Conservation (phyloP, 2,888 invertebrate species). For the Pelosia muscerda region DNA sequence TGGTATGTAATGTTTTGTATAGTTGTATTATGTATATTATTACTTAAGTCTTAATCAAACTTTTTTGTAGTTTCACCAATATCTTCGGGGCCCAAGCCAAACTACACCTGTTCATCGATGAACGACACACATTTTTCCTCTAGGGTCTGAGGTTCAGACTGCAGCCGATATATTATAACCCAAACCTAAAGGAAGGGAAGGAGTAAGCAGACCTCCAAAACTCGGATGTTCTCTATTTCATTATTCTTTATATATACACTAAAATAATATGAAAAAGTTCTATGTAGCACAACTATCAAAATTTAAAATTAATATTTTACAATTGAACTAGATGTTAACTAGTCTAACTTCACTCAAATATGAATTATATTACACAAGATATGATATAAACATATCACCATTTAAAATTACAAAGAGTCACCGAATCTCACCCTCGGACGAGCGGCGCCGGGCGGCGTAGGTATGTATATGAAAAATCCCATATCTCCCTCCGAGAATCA, state of each 20-base stretch:
- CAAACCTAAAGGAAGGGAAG: no score
- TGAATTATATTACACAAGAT: slow-evolving; percentile 22
- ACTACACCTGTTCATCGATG: no score
- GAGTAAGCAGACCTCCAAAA: no score
- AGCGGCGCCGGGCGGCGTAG: slow-evolving; percentile 64
- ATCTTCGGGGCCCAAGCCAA: no score
- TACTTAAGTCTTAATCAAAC: no score
- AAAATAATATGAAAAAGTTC: no score
- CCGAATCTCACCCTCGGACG: slow-evolving; percentile 69
- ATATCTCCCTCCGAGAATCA: slow-evolving; percentile 83
- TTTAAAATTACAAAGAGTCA: slow-evolving; percentile 33
- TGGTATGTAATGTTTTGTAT: not conserved
- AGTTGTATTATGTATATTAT: not conserved
- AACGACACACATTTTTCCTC: no score
- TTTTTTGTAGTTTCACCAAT: no score
- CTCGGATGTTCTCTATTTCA: no score
- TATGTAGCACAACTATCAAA: not conserved
- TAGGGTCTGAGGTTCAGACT: no score
- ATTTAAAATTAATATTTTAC: not conserved
- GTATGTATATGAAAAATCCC: slow-evolving; percentile 78
- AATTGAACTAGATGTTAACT: not conserved
- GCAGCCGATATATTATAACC: no score
- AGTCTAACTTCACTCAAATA: slow-evolving; percentile 4
- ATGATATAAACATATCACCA: slow-evolving; percentile 30
- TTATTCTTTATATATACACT: no score